Evolutionary conservation across 2,113 vertebrate species (phyloP).

Genomic region (Calidris pygmaea): DNA sequence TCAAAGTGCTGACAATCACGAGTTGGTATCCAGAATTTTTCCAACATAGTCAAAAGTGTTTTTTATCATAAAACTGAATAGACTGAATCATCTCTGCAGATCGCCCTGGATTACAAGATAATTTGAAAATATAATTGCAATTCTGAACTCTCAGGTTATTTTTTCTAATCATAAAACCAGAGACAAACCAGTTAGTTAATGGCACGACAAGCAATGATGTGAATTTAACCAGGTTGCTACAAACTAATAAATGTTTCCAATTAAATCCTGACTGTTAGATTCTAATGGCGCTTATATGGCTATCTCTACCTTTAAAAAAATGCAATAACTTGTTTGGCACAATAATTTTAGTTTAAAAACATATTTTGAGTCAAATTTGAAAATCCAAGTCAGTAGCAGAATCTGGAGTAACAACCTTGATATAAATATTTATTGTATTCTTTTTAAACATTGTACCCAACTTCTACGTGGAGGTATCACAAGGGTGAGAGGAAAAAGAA

Average conservation of each 20-base stretch:
- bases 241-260: not conserved
- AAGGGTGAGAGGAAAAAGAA: not conserved
- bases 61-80: not conserved
- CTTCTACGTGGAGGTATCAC: fast-evolving
- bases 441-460: not conserved
- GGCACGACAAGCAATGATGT: not conserved
- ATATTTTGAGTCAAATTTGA: not conserved
- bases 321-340: not conserved
- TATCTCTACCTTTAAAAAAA: not conserved
- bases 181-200: constrained; percentile 25
- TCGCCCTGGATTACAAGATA: not conserved
- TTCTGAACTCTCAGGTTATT: constrained; percentile 28
- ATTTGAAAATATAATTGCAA: constrained; percentile 15
- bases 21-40: not conserved
- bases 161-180: not conserved
- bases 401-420: not conserved
- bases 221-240: constrained; percentile 2
- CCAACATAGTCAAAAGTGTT: not conserved
- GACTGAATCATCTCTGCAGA: not conserved
- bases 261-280: not conserved
- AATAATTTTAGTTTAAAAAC: not conserved
- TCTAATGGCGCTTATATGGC: not conserved
- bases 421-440: not conserved
- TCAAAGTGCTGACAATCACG: not conserved
- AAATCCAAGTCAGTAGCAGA: not conserved